Conservation (phyloP, 2,797 vertebrate genomes). For the Perodicticus potto region DNA sequence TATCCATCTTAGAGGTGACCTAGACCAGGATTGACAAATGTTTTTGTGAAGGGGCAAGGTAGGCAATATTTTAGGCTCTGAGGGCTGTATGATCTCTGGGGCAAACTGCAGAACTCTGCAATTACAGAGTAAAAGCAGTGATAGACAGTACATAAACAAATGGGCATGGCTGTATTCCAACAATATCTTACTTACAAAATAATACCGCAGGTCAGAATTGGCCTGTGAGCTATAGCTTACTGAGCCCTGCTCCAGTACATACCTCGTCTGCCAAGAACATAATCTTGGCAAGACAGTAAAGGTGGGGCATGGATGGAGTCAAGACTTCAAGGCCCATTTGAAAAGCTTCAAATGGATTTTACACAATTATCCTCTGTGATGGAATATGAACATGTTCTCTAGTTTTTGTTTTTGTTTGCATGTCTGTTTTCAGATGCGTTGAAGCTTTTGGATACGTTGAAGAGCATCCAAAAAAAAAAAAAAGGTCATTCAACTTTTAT, state of each 20-base stretch:
- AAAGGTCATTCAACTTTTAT: background rate
- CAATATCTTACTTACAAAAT: constrained; percentile 47
- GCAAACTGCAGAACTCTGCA: background rate
- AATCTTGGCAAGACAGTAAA: constrained; percentile 52
- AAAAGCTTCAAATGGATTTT: constrained; percentile 9
- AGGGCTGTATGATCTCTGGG: background rate
- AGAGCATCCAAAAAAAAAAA: background rate
- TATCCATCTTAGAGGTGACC: background rate
- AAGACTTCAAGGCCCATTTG: constrained; percentile 25
- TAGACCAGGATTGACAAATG: background rate
- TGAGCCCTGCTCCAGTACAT: background rate
- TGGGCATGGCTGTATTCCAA: background rate
- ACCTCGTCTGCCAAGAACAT: constrained; percentile 49
- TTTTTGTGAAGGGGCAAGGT: background rate
- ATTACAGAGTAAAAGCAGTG: background rate
- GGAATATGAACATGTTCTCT: background rate
- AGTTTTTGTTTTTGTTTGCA: constrained; percentile 45
- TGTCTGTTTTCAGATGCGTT: constrained; percentile 47
- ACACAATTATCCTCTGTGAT: background rate
- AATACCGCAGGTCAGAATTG: background rate
- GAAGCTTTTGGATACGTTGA: constrained; percentile 31
- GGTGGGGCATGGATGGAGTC: background rate
- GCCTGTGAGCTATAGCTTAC: constrained; percentile 19
- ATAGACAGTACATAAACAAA: constrained; percentile 16
- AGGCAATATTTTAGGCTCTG: background rate